Percentiles rank a stretch among this genome's conserved stretches.
Evolutionary conservation across 1,140 invertebrate genomes (phyloP).

Genomic region (Dendroctonus valens): DNA sequence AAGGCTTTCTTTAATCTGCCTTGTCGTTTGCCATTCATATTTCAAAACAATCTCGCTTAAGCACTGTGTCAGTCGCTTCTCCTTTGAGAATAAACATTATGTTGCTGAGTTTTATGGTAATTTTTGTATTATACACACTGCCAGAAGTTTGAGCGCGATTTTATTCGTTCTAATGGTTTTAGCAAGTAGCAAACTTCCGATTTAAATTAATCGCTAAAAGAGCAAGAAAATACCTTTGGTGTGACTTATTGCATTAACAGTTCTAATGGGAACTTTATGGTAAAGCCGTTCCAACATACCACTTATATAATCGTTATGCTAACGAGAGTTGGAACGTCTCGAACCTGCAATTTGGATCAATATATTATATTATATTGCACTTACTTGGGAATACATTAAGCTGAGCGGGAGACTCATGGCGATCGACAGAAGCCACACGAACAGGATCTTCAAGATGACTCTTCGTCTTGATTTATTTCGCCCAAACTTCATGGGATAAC

Average conservation of each 20-base stretch:
- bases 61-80: conserved; percentile 7
- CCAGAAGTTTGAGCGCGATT: no score
- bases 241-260: no score
- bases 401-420: conserved; percentile 85
- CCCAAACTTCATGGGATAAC: conserved; percentile 87
- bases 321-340: no score
- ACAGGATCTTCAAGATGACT: conserved; percentile 85
- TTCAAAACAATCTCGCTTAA: conserved; percentile 17
- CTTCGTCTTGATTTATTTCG: conserved; percentile 82
- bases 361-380: conserved; percentile 17
- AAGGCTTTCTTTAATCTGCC: conserved; percentile 22
- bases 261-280: no score
- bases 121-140: no score
- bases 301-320: no score
- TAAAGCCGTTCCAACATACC: no score
- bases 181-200: no score
- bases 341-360: neutral
- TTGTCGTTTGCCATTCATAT: conserved; percentile 22
- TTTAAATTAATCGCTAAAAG: no score
- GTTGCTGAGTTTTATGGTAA: no score
- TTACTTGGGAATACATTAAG: conserved; percentile 83
- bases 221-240: no score
- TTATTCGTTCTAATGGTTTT: no score
- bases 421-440: conserved; percentile 86
- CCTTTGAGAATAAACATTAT: neutral